A percentile compares a stretch with the other conserved stretches of the same genome.
These are phyloP conservation scores for Tenthredo notha DNA, from an alignment of 2,888 invertebrate genomes.

Conservation along the genomic window DNA sequence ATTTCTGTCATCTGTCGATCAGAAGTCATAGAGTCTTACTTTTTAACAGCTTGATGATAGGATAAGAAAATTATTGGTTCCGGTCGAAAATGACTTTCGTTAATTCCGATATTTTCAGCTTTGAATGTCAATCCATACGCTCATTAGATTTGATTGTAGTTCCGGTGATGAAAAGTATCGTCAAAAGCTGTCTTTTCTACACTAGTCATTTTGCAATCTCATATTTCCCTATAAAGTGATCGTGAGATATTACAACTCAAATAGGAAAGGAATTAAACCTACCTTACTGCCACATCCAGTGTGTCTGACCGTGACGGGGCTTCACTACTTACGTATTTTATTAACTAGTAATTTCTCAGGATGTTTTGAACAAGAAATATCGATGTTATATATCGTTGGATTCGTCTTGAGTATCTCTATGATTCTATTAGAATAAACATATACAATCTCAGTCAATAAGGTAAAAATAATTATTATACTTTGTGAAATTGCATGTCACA, in stretches of 20 bases:
- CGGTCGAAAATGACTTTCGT: no score
- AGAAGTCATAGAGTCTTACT: background rate
- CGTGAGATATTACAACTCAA: background rate
- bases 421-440: no score
- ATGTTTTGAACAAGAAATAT: background rate
- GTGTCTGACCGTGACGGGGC: background rate
- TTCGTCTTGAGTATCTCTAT: no score
- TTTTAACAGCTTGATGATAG: no score
- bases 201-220: background rate
- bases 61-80: no score
- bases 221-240: background rate
- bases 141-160: background rate
- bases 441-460: no score
- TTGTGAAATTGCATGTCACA: no score
- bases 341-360: background rate
- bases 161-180: no score
- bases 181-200: no score
- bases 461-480: no score
- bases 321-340: background rate
- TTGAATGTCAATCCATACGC: no score
- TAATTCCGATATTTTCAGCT: no score
- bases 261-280: background rate
- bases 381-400: background rate
- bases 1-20: background rate
- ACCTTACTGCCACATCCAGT: background rate